These are phyloP conservation scores for Onychomys arenicola DNA, from an alignment of 2,797 vertebrate genomes.

Conservation along the genomic window DNA sequence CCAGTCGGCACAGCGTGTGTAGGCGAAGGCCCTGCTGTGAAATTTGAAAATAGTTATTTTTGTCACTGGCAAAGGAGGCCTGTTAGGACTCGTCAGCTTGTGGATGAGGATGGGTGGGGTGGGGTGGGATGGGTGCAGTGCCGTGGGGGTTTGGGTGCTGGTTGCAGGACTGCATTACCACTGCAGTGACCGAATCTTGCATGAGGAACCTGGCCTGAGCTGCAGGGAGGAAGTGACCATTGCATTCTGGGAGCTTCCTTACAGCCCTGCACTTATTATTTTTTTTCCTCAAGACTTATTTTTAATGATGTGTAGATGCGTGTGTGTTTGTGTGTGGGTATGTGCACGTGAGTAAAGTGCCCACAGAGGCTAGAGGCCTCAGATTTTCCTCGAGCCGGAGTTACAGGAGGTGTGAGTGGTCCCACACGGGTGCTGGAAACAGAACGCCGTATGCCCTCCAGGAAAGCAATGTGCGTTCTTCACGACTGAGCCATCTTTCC, in stretches of 20 bases:
- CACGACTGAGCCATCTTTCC: background rate
- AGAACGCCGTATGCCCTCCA: background rate
- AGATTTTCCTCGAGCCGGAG: background rate
- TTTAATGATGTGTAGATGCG: background rate
- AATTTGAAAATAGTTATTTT: slow-evolving; percentile 92
- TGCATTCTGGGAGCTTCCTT: background rate
- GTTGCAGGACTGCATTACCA: background rate
- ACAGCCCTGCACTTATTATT: background rate
- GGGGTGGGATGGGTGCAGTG: slow-evolving; percentile 73
- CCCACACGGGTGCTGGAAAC: background rate
- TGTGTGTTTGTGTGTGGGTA: background rate
- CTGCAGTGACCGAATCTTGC: background rate
- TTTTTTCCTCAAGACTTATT: background rate
- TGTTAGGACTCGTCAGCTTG: slow-evolving; percentile 90
- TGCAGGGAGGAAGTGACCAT: background rate
- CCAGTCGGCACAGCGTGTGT: slow-evolving; percentile 88
- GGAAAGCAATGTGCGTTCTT: background rate
- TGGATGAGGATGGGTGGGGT: slow-evolving; percentile 86
- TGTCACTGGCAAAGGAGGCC: slow-evolving; percentile 90
- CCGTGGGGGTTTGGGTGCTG: background rate
- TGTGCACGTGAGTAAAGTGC: background rate
- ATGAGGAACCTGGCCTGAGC: background rate
- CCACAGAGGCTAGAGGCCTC: background rate
- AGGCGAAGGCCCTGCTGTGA: slow-evolving; percentile 91
- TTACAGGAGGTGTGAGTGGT: background rate